Evolutionary conservation across 2,113 vertebrate genomes (phyloP).

Genomic region (Ictalurus furcatus): DNA sequence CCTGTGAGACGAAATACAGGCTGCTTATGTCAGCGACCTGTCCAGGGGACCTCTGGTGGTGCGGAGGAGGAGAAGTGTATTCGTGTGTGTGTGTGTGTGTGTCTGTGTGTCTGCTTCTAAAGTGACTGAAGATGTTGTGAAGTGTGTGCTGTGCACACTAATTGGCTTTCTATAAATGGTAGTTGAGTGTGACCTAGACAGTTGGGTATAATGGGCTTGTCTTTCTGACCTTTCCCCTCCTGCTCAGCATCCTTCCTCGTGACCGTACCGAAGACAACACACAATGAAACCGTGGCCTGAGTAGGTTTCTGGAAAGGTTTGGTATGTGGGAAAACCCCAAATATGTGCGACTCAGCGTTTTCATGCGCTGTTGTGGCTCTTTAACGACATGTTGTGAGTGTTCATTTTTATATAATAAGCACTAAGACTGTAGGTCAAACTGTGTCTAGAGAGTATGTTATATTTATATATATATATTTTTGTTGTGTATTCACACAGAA

Average conservation of each 20-base stretch:
- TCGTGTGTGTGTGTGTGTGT: background rate
- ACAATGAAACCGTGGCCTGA: background rate
- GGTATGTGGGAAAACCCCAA: conserved; percentile 1
- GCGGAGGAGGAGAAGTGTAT: conserved; percentile 5
- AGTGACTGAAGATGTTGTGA: conserved; percentile 40
- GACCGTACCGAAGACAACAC: background rate
- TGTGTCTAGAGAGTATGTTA: background rate
- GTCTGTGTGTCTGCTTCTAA: conserved; percentile 31
- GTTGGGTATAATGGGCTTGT: conserved; percentile 48
- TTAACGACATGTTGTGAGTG: background rate
- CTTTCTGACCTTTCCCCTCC: conserved; percentile 34
- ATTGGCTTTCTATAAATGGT: conserved; percentile 55
- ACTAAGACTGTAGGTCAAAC: background rate
- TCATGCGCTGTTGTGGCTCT: background rate
- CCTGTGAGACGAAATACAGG: conserved; percentile 28
- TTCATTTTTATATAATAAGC: conserved; percentile 1
- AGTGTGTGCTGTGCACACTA: conserved; percentile 39
- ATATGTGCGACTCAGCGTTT: conserved; percentile 21
- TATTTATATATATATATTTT: too few relatives aligned
- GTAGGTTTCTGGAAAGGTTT: background rate
- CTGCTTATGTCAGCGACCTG: conserved; percentile 52
- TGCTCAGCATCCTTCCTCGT: background rate
- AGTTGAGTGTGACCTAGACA: conserved; percentile 50
- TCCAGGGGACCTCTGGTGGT: conserved; percentile 48
- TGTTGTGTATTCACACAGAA: background rate